Percentiles rank a stretch among this genome's conserved stretches.
Evolutionary conservation across 2,888 invertebrate genomes (phyloP).

Genomic region (Bembecia ichneumoniformis): DNA sequence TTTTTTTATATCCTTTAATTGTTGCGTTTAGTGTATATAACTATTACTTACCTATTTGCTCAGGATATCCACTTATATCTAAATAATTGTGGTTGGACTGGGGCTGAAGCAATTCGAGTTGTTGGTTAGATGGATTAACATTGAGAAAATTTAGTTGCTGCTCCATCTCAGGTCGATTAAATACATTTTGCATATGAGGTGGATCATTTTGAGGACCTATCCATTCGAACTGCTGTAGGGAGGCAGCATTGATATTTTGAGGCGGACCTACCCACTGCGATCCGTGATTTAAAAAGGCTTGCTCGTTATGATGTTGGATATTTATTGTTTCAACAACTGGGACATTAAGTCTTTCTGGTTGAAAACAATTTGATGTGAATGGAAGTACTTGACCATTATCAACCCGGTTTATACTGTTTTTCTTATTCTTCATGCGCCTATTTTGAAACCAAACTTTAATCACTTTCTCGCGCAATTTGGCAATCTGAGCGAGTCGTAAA

Average conservation of each 20-base stretch:
- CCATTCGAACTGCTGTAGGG: no score
- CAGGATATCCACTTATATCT: no score
- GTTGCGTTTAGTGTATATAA: no score
- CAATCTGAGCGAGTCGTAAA: background rate
- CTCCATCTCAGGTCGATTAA: no score
- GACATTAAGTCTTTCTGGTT: background rate
- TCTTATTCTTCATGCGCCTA: slow-evolving; percentile 6
- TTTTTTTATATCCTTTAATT: no score
- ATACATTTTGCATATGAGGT: no score
- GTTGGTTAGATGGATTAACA: no score
- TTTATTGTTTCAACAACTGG: background rate
- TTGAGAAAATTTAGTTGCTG: no score
- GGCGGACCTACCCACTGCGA: background rate
- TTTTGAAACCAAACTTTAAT: slow-evolving; percentile 5
- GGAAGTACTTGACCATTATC: background rate
- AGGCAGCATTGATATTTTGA: background rate
- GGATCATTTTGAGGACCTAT: no score
- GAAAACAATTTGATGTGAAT: background rate
- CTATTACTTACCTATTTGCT: no score
- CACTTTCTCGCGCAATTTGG: background rate
- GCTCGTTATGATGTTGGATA: background rate
- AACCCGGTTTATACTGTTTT: background rate
- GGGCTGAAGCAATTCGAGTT: no score
- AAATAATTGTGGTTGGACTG: no score
- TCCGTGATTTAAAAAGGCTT: background rate